Evolutionary conservation across 2,888 invertebrate species (phyloP).

Genomic region (Tinea pellionella): DNA sequence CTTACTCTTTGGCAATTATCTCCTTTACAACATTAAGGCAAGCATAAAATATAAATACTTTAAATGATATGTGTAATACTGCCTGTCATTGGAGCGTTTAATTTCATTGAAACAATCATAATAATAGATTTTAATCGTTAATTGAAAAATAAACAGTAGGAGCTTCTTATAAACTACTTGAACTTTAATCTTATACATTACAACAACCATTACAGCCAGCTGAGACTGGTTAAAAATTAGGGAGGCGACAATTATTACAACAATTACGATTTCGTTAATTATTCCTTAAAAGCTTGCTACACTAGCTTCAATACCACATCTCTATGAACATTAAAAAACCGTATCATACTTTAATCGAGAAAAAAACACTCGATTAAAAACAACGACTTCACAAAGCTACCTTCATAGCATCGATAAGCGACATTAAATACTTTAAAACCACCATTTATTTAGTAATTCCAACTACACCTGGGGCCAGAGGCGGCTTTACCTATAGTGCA

Average conservation of each 20-base stretch:
- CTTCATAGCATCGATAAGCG: not conserved
- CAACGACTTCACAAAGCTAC: not conserved
- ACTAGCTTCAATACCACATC: not conserved
- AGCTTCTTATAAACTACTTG: slow-evolving; percentile 9
- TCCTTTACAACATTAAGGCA: slow-evolving; percentile 1
- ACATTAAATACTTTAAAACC: no score
- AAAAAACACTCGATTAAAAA: not conserved
- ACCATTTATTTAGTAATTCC: no score
- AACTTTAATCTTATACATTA: slow-evolving; percentile 9
- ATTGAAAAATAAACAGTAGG: slow-evolving; percentile 5
- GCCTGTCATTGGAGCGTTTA: not conserved
- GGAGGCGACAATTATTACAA: not conserved
- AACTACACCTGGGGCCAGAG: no score
- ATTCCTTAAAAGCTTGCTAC: not conserved
- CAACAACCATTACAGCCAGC: slow-evolving; percentile 9
- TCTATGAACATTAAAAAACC: not conserved
- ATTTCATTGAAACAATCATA: not conserved
- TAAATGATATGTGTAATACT: slow-evolving; percentile 10
- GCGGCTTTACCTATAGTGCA: no score
- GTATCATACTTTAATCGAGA: not conserved
- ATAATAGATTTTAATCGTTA: slow-evolving; percentile 2
- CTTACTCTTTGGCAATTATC: slow-evolving; percentile 4
- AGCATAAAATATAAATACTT: not conserved
- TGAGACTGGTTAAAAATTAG: not conserved
- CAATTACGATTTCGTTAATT: not conserved